Percentiles rank a stretch among this genome's conserved stretches.
These are phyloP conservation scores for Malacoraja senta DNA, from an alignment of 2,797 vertebrate genomes.

Conservation along the genomic window DNA sequence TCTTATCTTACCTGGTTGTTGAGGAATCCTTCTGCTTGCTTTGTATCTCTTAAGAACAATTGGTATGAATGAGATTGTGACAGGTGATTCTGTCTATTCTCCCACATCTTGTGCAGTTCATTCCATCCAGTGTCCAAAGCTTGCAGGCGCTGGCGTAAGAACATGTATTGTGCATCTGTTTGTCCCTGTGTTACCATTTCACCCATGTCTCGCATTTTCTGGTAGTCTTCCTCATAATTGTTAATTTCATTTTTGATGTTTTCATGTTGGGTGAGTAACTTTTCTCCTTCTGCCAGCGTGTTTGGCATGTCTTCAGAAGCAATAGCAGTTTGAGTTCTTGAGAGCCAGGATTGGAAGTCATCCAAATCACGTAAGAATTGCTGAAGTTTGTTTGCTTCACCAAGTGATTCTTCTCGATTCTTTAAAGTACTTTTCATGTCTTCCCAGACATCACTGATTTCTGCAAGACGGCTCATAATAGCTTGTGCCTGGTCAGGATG, in stretches of 20 bases:
- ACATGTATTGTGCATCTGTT: slow-evolving; percentile 95
- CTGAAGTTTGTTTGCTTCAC: slow-evolving; percentile 94
- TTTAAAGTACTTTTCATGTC: slow-evolving; percentile 92
- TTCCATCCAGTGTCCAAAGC: slow-evolving; percentile 96
- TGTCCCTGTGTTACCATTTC: slow-evolving; percentile 97
- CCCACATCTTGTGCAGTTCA: slow-evolving; percentile 98
- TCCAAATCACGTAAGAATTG: slow-evolving; percentile 93
- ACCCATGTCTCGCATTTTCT: slow-evolving; percentile 98
- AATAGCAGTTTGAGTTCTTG: slow-evolving; percentile 87
- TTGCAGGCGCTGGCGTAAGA: slow-evolving; percentile 86
- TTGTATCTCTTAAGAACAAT: slow-evolving; percentile 87
- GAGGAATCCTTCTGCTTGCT: slow-evolving; percentile 79
- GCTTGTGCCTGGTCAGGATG: slow-evolving; percentile 87
- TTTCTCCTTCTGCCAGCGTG: slow-evolving; percentile 85
- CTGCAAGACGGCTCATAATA: slow-evolving; percentile 78
- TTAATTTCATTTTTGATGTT: slow-evolving; percentile 91
- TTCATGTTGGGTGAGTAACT: slow-evolving; percentile 90
- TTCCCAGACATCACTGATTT: slow-evolving; percentile 84
- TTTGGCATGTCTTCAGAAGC: slow-evolving; percentile 97
- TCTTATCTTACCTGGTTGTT: slow-evolving; percentile 68
- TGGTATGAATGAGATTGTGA: slow-evolving; percentile 95
- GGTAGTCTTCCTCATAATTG: slow-evolving; percentile 96
- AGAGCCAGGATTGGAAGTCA: slow-evolving; percentile 97
- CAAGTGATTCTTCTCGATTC: slow-evolving; percentile 87
- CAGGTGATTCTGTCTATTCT: slow-evolving; percentile 90